These are phyloP conservation scores for Pardalotus punctatus DNA, from an alignment of 2,113 vertebrate species.

Conservation along the genomic window DNA sequence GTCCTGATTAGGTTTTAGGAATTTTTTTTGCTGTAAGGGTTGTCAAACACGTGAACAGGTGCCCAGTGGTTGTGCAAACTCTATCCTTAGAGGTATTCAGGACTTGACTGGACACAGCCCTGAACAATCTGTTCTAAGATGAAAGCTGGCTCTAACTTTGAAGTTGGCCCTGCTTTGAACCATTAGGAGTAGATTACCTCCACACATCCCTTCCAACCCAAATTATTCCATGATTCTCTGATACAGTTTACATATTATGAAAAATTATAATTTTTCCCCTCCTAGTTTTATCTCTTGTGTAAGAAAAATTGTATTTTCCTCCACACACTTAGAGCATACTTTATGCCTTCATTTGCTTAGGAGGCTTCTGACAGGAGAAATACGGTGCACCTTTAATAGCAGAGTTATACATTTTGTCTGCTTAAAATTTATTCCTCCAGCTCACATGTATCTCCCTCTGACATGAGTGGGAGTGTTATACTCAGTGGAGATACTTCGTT, in stretches of 20 bases:
- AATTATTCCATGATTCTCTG: background rate
- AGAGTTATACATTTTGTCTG: background rate
- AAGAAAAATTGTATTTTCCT: background rate
- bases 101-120: background rate
- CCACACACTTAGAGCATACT: background rate
- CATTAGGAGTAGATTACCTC: background rate
- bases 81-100: background rate
- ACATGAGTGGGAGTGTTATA: background rate
- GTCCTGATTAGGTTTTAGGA: background rate
- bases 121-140: background rate
- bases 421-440: background rate
- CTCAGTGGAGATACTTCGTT: background rate
- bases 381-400: background rate
- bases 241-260: background rate
- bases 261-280: accelerated
- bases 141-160: background rate
- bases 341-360: background rate
- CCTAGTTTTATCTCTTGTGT: background rate
- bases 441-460: background rate
- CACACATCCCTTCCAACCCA: background rate
- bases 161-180: background rate
- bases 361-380: background rate
- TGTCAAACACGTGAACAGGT: background rate
- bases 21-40: background rate
- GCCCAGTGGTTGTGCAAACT: background rate